These are phyloP conservation scores for Drosophila ananassae DNA, from an alignment of 1,140 invertebrate species.

Conservation along the genomic window DNA sequence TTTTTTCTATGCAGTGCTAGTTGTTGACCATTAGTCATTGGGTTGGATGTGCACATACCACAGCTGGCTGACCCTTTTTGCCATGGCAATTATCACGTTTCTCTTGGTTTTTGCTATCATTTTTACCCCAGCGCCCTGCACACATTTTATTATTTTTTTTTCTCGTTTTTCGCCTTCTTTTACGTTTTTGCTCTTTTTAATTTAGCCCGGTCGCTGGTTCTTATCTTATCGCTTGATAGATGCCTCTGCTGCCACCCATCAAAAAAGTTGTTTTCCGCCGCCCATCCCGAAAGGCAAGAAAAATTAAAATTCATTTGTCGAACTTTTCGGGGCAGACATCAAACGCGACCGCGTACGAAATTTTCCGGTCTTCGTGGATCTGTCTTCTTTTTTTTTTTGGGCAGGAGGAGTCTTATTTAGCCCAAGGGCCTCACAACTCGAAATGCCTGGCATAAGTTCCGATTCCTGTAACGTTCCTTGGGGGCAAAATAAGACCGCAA, in stretches of 20 bases:
- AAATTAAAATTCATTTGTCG: constrained; percentile 71
- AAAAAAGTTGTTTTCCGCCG: constrained; percentile 38
- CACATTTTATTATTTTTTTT: constrained; percentile 14
- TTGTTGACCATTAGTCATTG: constrained; percentile 74
- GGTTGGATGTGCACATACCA: constrained; percentile 26
- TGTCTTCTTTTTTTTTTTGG: neutral
- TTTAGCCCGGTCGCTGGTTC: constrained; percentile 42
- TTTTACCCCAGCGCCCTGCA: constrained; percentile 14
- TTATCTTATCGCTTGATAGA: constrained; percentile 60
- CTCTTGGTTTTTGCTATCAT: constrained; percentile 42
- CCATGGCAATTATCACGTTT: constrained; percentile 76
- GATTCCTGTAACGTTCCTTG: constrained; percentile 46
- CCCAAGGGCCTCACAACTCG: constrained; percentile 28
- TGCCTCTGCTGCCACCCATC: constrained; percentile 34
- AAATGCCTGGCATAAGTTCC: constrained; percentile 64
- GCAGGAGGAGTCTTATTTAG: constrained; percentile 11
- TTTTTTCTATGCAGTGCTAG: constrained; percentile 34
- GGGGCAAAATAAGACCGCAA: constrained; percentile 46
- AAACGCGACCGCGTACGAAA: constrained; percentile 47
- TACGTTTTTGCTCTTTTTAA: constrained; percentile 41
- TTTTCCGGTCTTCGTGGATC: constrained; percentile 15
- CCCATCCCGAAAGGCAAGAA: constrained; percentile 42
- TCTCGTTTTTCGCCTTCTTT: neutral
- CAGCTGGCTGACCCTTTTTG: constrained; percentile 73
- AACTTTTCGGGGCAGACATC: constrained; percentile 52